Base-by-base conservation (phyloP, 1,140 invertebrate genomes). In the Brachionus manjavacas region DNA sequence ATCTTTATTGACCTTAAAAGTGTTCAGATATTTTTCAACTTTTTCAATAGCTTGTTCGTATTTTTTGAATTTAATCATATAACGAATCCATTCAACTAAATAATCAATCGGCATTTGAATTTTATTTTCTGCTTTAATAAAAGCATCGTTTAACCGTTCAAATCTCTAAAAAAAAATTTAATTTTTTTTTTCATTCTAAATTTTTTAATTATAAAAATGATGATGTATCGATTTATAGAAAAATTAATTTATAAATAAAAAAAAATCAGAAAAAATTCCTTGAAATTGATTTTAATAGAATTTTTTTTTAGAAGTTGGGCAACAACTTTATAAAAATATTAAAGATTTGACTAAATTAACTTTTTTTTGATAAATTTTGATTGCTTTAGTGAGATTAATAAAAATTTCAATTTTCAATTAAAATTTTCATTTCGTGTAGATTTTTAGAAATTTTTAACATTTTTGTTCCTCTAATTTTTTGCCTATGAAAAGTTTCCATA, bases 141-240 rank as follows among this genome's bases (percentile, higher is more conserved):
- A 76, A 76, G 72, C 72, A 49, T 76, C 72, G 31, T 76, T 76
- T 41, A 81, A 66, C 3, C 79, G 49, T 46, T 81, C 79, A 11
- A 81, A 81, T 64, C 79, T 81, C 79, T 31, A 25, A 60, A 39
- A 16, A 52, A 41, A 60, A 81, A 25, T 49, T 55, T 1, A 55
- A 4, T 55, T 55, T 4, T 72, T 39, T 43, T 25, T 39, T 43
- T 31, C 1, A 70, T 70, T 35, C n/a, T 1, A 68, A 35, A 68
- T 35, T 35, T 25, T 46, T 46, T 46, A 46, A 46, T 46, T 46
- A 2, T 3, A 46, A 46, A 46, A 46, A 1, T 46, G 43, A 46
- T 46, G 43, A 46, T 46, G 43, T 1, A 46, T 46, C 43, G 43
- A 46, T 46, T 46, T 4, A n/a, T n/a, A n/a, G n/a, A n/a, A n/a